Base-by-base conservation (phyloP, 2,797 vertebrate genomes). In the Thalassophryne amazonica region DNA sequence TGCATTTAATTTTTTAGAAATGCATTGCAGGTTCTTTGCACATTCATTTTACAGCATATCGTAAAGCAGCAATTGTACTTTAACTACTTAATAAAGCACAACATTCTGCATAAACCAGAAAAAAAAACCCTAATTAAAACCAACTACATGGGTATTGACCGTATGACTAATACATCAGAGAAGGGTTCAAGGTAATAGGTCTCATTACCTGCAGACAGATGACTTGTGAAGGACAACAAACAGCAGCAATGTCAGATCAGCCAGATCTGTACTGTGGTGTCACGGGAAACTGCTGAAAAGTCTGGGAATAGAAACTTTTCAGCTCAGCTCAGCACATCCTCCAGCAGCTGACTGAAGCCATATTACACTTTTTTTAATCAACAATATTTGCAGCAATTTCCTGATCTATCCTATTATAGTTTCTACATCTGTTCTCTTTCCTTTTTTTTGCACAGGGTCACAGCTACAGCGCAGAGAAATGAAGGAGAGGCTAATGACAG, bases 151-250 rank as follows among this genome's bases (percentile, higher is more conserved):
- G n/a, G n/a, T 13, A 28, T 28, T 7, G 47, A 35, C 21, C 12
- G 1, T 8, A 24, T n/a, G 41, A 45, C 51, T 45, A 50, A 65
- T 50, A n/a, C 55, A 53, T 50, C 65, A 62, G 40, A 66, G 42
- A 15, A 14, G 66, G 43, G 57, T 5, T 55, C 72, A 50, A 57
- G 73, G 67, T 64, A 60, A 79, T 51, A 70, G 58, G 65, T 75
- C 70, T 76, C 73, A 75, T 83, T 74, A 79, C 69, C 43, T 61
- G 70, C 68, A 81, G 73, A 78, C 57, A 71, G 62, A 81, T 48
- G 59, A 69, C 49, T 33, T 23, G 69, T 58, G 71, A 60, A 64
- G 61, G 47, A 73, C 81, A 79, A 81, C 79, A 88, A 86, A 88
- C 78, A 83, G 30, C 39, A 3, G 58, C 52, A 4, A 77, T 61